Conservation (phyloP, 2,888 invertebrate species). For the Pyrgus malvae region DNA sequence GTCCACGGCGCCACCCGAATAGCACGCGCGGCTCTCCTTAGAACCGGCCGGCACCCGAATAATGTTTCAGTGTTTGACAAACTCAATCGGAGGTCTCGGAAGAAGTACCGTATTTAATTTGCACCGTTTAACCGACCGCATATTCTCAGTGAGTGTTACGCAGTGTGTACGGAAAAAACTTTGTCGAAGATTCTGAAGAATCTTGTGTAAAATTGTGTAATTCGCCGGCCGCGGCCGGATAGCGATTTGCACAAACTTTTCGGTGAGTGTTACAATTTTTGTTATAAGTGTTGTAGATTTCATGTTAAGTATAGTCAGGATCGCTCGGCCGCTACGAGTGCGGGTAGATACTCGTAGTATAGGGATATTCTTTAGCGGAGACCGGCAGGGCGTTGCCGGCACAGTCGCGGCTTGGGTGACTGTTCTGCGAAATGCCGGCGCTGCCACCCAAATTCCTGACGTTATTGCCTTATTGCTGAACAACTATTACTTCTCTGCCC, state of each 20-base stretch:
- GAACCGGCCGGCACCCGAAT: slow-evolving; percentile 80
- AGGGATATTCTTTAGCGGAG: slow-evolving; percentile 37
- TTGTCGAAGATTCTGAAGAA: slow-evolving; percentile 82
- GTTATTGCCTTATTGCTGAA: slow-evolving; percentile 34
- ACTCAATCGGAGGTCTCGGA: slow-evolving; percentile 80
- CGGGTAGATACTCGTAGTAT: slow-evolving; percentile 43
- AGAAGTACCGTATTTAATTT: slow-evolving; percentile 79
- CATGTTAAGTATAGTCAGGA: slow-evolving; percentile 27
- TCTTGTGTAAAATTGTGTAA: slow-evolving; percentile 81
- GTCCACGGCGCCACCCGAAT: slow-evolving; percentile 73
- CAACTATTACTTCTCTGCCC: neutral
- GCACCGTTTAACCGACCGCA: slow-evolving; percentile 78
- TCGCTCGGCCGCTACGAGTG: slow-evolving; percentile 28
- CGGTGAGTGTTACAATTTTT: slow-evolving; percentile 57
- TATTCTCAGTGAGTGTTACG: slow-evolving; percentile 82
- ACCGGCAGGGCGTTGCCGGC: slow-evolving; percentile 68
- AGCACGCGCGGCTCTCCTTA: slow-evolving; percentile 76
- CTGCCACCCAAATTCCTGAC: slow-evolving; percentile 56
- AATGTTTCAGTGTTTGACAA: slow-evolving; percentile 81
- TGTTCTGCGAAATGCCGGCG: slow-evolving; percentile 64
- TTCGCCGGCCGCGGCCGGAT: slow-evolving; percentile 75
- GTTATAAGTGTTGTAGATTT: slow-evolving; percentile 16
- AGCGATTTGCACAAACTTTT: slow-evolving; percentile 77
- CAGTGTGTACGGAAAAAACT: slow-evolving; percentile 83
- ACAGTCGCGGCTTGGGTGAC: slow-evolving; percentile 52